Evolutionary conservation across 1,140 invertebrate genomes (phyloP).

Genomic region (Matsumurasca onukii): DNA sequence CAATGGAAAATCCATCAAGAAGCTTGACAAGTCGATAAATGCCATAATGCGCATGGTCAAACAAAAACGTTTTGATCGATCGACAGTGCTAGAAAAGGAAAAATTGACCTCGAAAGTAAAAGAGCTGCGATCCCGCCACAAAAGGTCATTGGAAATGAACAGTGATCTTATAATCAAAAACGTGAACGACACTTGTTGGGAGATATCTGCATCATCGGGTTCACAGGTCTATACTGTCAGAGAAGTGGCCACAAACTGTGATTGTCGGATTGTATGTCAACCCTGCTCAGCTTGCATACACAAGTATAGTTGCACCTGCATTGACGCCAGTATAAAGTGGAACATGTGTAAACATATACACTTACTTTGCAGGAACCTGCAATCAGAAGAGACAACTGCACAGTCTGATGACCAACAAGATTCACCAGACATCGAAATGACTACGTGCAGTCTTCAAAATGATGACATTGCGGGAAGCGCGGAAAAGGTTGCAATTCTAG

Average conservation of each 20-base stretch:
- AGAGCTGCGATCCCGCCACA: neutral
- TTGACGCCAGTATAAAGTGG: neutral
- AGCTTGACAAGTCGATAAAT: no score
- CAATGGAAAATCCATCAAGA: no score
- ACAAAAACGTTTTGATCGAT: neutral
- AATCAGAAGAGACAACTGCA: no score
- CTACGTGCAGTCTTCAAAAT: neutral
- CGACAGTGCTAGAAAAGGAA: neutral
- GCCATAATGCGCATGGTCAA: neutral
- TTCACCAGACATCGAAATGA: no score
- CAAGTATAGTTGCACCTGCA: neutral
- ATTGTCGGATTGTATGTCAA: neutral
- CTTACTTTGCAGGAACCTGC: no score
- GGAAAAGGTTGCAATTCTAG: neutral
- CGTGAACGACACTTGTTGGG: neutral
- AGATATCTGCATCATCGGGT: neutral
- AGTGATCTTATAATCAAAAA: neutral
- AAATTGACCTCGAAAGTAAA: neutral
- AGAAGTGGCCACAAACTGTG: neutral
- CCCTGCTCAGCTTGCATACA: neutral
- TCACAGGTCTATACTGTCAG: neutral
- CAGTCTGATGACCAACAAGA: no score
- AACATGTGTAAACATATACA: no score
- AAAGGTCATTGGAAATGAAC: neutral
- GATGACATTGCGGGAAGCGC: neutral